Evolutionary conservation across 2,113 vertebrate species (phyloP).

Genomic region (Pseudopipra pipra): DNA sequence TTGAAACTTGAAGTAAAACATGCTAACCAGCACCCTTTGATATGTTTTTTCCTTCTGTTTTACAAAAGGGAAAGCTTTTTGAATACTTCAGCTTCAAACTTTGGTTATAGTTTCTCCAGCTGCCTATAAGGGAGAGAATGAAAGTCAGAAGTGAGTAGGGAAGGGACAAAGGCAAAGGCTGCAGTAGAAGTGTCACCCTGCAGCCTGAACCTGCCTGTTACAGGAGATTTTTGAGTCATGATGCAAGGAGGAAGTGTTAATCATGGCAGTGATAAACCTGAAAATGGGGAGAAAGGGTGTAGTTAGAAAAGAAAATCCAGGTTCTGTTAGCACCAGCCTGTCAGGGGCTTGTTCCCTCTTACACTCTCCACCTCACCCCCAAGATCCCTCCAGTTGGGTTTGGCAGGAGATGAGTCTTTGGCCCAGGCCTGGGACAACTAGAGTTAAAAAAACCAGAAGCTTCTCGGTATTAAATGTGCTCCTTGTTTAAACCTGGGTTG

Average conservation of each 20-base stretch:
- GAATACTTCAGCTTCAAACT: background rate
- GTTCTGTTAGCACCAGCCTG: background rate
- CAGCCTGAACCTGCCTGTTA: background rate
- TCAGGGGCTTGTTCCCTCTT: background rate
- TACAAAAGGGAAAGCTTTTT: background rate
- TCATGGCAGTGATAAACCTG: background rate
- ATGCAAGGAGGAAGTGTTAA: conserved; percentile 16
- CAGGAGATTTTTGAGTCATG: background rate
- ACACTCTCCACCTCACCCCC: background rate
- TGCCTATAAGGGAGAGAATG: background rate
- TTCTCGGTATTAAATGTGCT: background rate
- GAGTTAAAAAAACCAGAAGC: background rate
- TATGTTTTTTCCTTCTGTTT: conserved; percentile 1
- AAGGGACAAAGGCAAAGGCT: background rate
- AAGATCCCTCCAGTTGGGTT: background rate
- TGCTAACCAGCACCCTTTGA: conserved; percentile 34
- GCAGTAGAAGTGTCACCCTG: background rate
- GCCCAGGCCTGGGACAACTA: background rate
- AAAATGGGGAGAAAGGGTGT: background rate
- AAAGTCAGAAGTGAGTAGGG: background rate
- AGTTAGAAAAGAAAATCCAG: background rate
- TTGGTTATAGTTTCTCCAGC: background rate
- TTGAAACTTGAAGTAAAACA: conserved; percentile 31
- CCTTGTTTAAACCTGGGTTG: background rate
- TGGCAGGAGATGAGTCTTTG: background rate